Evolutionary conservation across 2,888 invertebrate genomes (phyloP).

Genomic region (Eugnorisma glareosa): DNA sequence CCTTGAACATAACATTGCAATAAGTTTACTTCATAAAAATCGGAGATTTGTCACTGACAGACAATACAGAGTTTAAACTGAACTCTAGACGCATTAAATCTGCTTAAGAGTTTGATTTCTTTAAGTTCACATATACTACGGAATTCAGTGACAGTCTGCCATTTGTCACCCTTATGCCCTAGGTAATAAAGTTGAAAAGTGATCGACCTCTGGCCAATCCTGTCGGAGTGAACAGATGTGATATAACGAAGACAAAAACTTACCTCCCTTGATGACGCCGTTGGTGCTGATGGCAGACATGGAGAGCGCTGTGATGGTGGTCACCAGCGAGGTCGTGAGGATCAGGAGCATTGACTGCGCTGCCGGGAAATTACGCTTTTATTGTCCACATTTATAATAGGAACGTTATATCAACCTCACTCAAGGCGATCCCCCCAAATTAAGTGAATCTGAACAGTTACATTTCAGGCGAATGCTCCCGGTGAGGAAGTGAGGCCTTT

Average conservation of each 20-base stretch:
- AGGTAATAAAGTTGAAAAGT: too few relatives aligned
- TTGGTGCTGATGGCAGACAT: slow-evolving; percentile 99
- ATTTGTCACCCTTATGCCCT: too few relatives aligned
- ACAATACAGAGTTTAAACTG: too few relatives aligned
- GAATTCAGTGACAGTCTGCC: too few relatives aligned
- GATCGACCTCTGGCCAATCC: neutral
- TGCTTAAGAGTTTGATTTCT: too few relatives aligned
- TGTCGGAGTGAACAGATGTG: neutral
- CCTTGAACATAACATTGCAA: slow-evolving; percentile 89
- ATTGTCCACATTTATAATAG: slow-evolving; percentile 50
- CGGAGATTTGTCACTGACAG: too few relatives aligned
- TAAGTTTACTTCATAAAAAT: neutral
- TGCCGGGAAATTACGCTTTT: slow-evolving; percentile 79
- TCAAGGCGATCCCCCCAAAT: neutral
- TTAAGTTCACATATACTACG: too few relatives aligned
- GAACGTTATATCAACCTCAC: neutral
- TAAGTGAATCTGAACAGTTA: neutral
- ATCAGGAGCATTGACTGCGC: slow-evolving; percentile 94
- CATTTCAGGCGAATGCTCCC: neutral
- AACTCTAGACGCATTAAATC: too few relatives aligned
- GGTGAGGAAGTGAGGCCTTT: neutral
- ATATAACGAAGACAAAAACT: neutral
- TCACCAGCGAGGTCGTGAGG: slow-evolving; percentile 95
- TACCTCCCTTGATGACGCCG: slow-evolving; percentile 99
- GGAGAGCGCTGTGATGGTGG: slow-evolving; percentile 97